A percentile compares a stretch with the other conserved stretches of the same genome.
phyloP scores from a whole-genome alignment of 2,797 vertebrate genomes.

The Sebastes steindachneri region DNA sequence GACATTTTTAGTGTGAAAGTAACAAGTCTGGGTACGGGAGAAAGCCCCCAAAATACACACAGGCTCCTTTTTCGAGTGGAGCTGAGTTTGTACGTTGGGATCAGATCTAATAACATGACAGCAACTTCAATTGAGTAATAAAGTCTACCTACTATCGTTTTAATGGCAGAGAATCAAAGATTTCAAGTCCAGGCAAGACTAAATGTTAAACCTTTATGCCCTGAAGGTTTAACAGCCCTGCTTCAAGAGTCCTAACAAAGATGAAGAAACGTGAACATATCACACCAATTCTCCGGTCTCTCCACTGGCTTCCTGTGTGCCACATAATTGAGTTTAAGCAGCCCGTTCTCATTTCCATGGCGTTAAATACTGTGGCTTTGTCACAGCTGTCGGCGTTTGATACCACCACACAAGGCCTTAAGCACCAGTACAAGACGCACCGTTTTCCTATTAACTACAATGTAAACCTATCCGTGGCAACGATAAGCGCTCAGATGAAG shows the following conservation, averaged over 20 bases:
- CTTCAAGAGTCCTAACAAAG: background rate
- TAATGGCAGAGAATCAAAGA: background rate
- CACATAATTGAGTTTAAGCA: background rate
- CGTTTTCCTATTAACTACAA: background rate
- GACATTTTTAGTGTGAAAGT: background rate
- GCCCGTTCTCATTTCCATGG: background rate
- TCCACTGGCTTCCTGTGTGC: background rate
- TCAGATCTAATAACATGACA: background rate
- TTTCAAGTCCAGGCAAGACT: background rate
- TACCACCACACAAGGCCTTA: background rate
- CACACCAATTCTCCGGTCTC: background rate
- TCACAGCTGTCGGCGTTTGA: background rate
- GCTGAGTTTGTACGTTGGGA: background rate
- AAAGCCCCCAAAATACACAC: slow-evolving; percentile 34
- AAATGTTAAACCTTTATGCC: background rate
- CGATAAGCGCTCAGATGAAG: too few relatives aligned
- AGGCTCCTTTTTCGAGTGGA: background rate
- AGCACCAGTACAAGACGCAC: background rate
- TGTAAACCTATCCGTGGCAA: background rate
- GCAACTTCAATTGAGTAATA: background rate
- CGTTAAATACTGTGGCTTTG: background rate
- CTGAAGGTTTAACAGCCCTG: background rate
- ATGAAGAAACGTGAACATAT: background rate
- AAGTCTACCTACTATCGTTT: background rate
- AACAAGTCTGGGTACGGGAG: background rate